These are phyloP conservation scores for Chunga burmeisteri DNA, from an alignment of 2,113 vertebrate species.

Conservation along the genomic window DNA sequence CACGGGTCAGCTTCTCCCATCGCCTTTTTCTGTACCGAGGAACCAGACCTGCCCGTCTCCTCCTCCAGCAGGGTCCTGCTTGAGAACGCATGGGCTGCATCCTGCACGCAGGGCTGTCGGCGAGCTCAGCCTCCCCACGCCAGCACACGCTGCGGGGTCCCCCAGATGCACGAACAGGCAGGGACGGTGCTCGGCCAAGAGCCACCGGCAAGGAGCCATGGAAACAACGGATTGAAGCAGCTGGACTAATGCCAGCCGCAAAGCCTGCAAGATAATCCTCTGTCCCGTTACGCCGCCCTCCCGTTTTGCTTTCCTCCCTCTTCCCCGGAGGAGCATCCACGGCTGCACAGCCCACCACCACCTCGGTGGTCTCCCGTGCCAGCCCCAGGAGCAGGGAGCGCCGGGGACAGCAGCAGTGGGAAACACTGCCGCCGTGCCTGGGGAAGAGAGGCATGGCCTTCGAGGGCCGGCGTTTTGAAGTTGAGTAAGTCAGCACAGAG, in stretches of 20 bases:
- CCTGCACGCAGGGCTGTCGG: rapidly evolving
- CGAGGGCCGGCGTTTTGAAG: too few relatives aligned
- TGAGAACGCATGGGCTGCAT: rapidly evolving
- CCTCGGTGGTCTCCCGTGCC: neutral
- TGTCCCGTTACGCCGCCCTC: too few relatives aligned
- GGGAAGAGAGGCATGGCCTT: neutral
- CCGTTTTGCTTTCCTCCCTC: neutral
- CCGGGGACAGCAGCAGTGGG: neutral
- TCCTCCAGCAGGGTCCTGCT: neutral
- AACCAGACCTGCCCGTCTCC: neutral
- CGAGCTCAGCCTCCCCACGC: neutral
- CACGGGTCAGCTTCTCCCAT: neutral
- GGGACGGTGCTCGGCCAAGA: neutral
- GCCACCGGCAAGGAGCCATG: neutral
- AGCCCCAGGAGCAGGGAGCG: neutral
- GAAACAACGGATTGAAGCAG: neutral
- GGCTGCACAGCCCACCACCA: neutral
- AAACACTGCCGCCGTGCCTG: neutral
- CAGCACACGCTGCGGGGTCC: neutral
- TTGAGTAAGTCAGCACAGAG: neutral
- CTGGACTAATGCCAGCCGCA: neutral
- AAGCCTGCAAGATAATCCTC: neutral
- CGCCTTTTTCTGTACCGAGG: rapidly evolving
- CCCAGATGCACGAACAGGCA: neutral
- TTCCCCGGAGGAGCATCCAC: rapidly evolving